Percentiles rank a stretch among this genome's conserved stretches.
Conservation (phyloP, 2,888 invertebrate species). For the Eutolmus rufibarbis region DNA sequence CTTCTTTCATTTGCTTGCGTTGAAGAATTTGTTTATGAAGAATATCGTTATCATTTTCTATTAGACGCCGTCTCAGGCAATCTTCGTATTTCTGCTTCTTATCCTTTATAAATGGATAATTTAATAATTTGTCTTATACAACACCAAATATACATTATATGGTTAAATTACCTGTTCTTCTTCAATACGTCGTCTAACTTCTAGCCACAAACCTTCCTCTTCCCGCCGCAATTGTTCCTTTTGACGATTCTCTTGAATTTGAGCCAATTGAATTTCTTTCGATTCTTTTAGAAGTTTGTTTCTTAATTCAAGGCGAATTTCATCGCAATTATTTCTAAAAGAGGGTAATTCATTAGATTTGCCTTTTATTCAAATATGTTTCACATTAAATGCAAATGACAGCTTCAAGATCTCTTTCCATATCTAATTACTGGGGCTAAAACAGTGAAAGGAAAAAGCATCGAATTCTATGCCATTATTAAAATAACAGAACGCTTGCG, state of each 20-base stretch:
- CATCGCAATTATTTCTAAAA: constrained; percentile 41
- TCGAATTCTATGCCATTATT: too few relatives aligned
- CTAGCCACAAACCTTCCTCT: not conserved
- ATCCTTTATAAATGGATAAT: not conserved
- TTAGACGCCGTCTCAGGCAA: not conserved
- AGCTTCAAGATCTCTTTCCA: not conserved
- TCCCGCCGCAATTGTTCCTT: not conserved
- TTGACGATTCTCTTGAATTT: constrained; percentile 39
- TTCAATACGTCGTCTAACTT: not conserved
- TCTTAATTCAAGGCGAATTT: constrained; percentile 32
- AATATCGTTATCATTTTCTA: not conserved
- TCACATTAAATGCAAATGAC: not conserved
- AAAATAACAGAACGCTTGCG: not conserved
- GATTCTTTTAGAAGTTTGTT: constrained; percentile 38
- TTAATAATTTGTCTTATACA: too few relatives aligned
- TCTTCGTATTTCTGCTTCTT: constrained; percentile 29
- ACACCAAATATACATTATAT: not conserved
- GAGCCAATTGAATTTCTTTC: constrained; percentile 35
- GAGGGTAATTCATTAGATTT: not conserved
- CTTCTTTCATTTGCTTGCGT: not conserved
- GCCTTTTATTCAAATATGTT: not conserved
- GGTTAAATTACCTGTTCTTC: not conserved
- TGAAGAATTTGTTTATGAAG: constrained; percentile 6
- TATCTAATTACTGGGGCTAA: not conserved
- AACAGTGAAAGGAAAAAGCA: not conserved